Evolutionary conservation across 2,888 invertebrate genomes (phyloP), one percentile per base, ranked within the genome.

Genomic region (Flexamia atlantica): DNA sequence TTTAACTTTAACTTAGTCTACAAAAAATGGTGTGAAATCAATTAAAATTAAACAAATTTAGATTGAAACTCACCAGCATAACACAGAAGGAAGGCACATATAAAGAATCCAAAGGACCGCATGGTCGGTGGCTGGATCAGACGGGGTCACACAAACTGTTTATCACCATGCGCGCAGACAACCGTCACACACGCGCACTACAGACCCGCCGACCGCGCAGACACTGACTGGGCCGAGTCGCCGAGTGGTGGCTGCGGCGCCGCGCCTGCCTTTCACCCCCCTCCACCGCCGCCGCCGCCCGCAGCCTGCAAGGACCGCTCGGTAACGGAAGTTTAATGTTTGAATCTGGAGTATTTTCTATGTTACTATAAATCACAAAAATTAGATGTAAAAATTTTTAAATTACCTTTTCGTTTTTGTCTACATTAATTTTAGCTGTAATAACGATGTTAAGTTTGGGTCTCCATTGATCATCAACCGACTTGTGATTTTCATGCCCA

Each of bases 141-240:
- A 23, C 0, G 53, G 2, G 57, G 25, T 57, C 57, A 72, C 72
- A 40, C 10, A 36, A 72, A 72, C 36, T 23, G 72, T 72, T 72
- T 72, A 72, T 72, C 72, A 72, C 72, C 72, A 76, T 76, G 23
- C 40, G 28, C 76, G 76, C 36, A 40, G 23, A 2, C 4, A 14
- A 12, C 3, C 23, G 10, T n/a, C 10, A 25, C 76, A 46, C 42
- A 20, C 46, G 25, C 76, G 42, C 72, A 36, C 70, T 7, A 7
- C 70, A 9, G 30, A 40, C 40, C 76, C 76, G 76, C 76, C 76
- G 50, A 23, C 76, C 76, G 42, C 76, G 46, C 76, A 50, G 64
- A 12, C 64, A 64, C 64, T 64, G 57, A 76, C 76, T 76, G 76
- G 76, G 50, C 40, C 23, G 76, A 36, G 28, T 5, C 7, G 14